These are phyloP conservation scores for Clarias batrachus DNA, from an alignment of 2,113 vertebrate genomes.

Conservation along the genomic window DNA sequence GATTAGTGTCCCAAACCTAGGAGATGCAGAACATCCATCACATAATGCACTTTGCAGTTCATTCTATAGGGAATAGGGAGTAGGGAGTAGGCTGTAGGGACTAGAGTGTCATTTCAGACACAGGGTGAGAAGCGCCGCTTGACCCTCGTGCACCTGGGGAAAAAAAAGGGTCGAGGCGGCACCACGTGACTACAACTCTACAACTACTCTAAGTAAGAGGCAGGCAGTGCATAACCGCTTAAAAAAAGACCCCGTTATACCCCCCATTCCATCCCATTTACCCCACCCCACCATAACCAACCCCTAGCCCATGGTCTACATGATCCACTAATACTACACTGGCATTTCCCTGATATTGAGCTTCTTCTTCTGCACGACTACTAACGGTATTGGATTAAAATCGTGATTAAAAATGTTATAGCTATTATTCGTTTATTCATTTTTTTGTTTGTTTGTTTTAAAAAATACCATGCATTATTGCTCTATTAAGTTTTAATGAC, in stretches of 20 bases:
- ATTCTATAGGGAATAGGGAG: too few species aligned
- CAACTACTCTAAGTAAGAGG: slow-evolving; percentile 76
- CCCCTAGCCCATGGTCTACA: slow-evolving; percentile 52
- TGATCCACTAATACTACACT: slow-evolving; percentile 70
- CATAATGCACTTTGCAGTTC: slow-evolving; percentile 29
- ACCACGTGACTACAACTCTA: slow-evolving; percentile 74
- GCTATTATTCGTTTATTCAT: slow-evolving; percentile 62
- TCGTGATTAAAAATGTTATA: slow-evolving; percentile 71
- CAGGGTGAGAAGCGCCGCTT: slow-evolving; percentile 20
- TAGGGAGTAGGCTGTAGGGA: slow-evolving; percentile 10
- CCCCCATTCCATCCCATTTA: slow-evolving; percentile 48
- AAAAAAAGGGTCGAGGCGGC: slow-evolving; percentile 56
- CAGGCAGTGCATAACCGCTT: slow-evolving; percentile 84
- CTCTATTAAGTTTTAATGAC: slow-evolving; percentile 71
- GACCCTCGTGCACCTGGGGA: slow-evolving; percentile 28
- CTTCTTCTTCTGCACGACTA: slow-evolving; percentile 67
- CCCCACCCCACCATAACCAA: slow-evolving; percentile 60
- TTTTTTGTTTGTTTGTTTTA: slow-evolving; percentile 60
- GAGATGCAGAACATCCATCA: background rate
- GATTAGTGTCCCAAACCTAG: slow-evolving; percentile 9
- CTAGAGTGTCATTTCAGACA: slow-evolving; percentile 14
- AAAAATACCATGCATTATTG: slow-evolving; percentile 86
- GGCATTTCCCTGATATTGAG: slow-evolving; percentile 81
- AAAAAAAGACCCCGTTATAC: slow-evolving; percentile 66
- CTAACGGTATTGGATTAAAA: slow-evolving; percentile 73